These are phyloP conservation scores for Fratercula arctica DNA, from an alignment of 2,797 vertebrate genomes.

Conservation along the genomic window DNA sequence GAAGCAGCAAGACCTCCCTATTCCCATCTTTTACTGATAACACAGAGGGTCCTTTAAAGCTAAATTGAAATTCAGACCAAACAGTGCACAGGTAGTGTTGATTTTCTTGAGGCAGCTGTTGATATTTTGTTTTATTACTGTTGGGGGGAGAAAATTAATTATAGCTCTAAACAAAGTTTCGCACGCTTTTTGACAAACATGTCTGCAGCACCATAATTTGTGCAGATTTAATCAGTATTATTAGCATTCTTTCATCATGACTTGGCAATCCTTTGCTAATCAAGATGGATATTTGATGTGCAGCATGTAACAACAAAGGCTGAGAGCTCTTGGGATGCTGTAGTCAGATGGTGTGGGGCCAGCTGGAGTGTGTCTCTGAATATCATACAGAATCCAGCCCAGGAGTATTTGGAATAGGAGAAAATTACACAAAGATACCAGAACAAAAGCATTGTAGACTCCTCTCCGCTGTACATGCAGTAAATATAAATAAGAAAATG, in stretches of 20 bases:
- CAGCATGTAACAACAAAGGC: neutral
- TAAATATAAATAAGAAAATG: neutral
- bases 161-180: conserved; percentile 42
- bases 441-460: neutral
- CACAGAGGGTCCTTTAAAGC: neutral
- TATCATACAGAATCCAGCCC: neutral
- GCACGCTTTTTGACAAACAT: conserved; percentile 47
- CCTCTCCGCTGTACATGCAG: neutral
- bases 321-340: neutral
- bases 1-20: neutral
- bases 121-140: conserved; percentile 40
- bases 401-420: neutral
- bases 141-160: conserved; percentile 30
- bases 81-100: neutral
- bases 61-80: neutral
- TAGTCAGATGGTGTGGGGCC: neutral
- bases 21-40: neutral
- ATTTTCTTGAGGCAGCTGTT: conserved; percentile 6
- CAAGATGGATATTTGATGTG: conserved; percentile 29
- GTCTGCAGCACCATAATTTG: conserved; percentile 10
- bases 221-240: conserved; percentile 55
- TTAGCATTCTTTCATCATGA: conserved; percentile 60
- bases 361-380: neutral
- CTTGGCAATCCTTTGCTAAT: conserved; percentile 57
- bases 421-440: neutral